Evolutionary conservation across 1,140 invertebrate genomes (phyloP).

Genomic region (Ectropis grisescens): DNA sequence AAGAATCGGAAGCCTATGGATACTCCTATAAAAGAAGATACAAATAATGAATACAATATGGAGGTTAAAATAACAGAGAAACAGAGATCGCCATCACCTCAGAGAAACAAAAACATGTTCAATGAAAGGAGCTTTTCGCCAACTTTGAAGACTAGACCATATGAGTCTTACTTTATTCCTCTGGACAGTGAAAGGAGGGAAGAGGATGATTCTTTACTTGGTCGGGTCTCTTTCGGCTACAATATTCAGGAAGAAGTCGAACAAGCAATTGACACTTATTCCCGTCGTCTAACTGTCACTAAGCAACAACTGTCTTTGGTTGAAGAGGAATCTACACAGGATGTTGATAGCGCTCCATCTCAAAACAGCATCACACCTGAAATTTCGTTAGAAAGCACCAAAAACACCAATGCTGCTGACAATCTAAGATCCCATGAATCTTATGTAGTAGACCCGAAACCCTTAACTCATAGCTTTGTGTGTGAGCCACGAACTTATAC

Average conservation of each 20-base stretch:
- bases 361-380: conserved; percentile 31
- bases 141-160: conserved; percentile 24
- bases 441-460: conserved; percentile 16
- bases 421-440: conserved; percentile 11
- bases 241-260: conserved; percentile 25
- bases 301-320: conserved; percentile 62
- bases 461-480: conserved; percentile 14
- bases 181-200: conserved; percentile 26
- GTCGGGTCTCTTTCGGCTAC: conserved; percentile 31
- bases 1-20: conserved; percentile 33
- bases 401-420: conserved; percentile 10
- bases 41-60: conserved; percentile 31
- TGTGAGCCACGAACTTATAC: conserved; percentile 36
- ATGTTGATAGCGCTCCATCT: conserved; percentile 46
- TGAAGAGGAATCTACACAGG: conserved; percentile 65
- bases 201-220: conserved; percentile 17
- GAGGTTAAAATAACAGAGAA: conserved; percentile 51
- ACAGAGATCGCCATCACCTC: conserved; percentile 16
- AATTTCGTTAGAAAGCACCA: conserved; percentile 18
- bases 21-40: conserved; percentile 15
- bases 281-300: conserved; percentile 25
- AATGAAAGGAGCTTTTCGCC: conserved; percentile 27
- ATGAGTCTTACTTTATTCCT: conserved; percentile 47
- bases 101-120: conserved; percentile 23
- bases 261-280: conserved; percentile 31